Percentiles rank a stretch among this genome's conserved stretches.
These are phyloP conservation scores for Drosophila sp. DNA, from an alignment of 1,140 invertebrate species.

Conservation along the genomic window DNA sequence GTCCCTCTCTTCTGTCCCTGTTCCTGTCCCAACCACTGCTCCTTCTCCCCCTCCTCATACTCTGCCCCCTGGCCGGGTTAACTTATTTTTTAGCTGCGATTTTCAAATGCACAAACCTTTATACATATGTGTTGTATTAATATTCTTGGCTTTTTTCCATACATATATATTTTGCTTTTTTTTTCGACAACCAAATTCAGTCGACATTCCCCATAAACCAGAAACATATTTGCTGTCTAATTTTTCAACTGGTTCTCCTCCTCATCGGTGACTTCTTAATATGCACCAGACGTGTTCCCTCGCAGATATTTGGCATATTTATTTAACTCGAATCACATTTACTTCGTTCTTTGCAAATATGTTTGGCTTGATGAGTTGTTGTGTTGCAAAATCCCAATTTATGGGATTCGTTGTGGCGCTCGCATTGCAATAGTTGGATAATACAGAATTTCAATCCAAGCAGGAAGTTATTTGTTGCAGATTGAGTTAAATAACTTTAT, in stretches of 20 bases:
- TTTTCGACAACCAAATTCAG: conserved; percentile 49
- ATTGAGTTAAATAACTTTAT: too few relatives aligned
- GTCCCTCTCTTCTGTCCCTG: neutral
- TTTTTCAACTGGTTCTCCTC: conserved; percentile 68
- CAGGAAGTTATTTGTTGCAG: neutral
- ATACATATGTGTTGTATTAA: conserved; percentile 4
- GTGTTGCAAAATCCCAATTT: conserved; percentile 43
- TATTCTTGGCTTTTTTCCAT: conserved; percentile 1
- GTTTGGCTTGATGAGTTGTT: conserved; percentile 41
- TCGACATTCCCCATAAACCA: conserved; percentile 72
- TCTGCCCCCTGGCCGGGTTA: conserved; percentile 8
- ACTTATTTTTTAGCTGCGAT: conserved; percentile 54
- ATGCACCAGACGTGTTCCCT: conserved; percentile 55
- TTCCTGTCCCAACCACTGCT: too few relatives aligned
- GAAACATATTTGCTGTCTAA: conserved; percentile 61
- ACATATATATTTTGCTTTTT: too few relatives aligned
- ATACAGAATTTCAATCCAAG: neutral
- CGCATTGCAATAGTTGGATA: conserved; percentile 11
- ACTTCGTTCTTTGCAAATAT: conserved; percentile 14
- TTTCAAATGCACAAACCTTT: conserved; percentile 29
- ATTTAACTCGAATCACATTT: conserved; percentile 18
- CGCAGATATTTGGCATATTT: conserved; percentile 25
- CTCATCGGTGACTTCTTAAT: conserved; percentile 49
- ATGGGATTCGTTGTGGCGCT: conserved; percentile 24
- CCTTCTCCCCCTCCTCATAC: too few relatives aligned